phyloP scores from a whole-genome alignment of 2,888 invertebrate species.

The Nomada lathburiana region DNA sequence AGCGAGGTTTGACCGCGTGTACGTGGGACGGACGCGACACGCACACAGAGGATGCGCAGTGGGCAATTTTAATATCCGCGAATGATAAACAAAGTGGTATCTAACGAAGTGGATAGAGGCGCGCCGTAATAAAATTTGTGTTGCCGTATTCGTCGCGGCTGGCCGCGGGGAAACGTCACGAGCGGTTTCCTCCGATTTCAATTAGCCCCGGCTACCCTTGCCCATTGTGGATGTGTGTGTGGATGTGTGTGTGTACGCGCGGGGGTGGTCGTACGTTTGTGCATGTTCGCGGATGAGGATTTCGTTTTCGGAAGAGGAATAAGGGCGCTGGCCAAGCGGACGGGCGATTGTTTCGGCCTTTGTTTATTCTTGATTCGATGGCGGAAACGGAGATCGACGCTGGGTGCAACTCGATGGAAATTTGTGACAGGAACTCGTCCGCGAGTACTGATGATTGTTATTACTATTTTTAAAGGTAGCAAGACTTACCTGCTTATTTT shows the following conservation, averaged over 20 bases:
- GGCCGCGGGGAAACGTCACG: constrained; percentile 71
- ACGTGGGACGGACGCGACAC: background rate
- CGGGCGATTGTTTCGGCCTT: background rate
- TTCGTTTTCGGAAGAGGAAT: constrained; percentile 3
- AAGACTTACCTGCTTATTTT: no score
- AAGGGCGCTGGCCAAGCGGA: background rate
- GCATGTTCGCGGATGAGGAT: background rate
- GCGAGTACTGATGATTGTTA: no score
- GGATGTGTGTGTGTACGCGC: background rate
- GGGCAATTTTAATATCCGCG: constrained; percentile 78
- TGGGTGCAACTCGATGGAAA: background rate
- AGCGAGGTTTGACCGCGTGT: background rate
- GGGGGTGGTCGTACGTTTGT: background rate
- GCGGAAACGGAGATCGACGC: background rate
- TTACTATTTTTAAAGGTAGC: no score
- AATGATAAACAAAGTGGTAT: constrained; percentile 81
- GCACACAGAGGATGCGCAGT: background rate
- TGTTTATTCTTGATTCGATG: constrained; percentile 22
- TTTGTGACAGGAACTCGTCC: background rate
- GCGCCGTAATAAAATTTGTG: constrained; percentile 78
- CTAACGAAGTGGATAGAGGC: constrained; percentile 80
- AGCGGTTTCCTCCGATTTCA: constrained; percentile 78
- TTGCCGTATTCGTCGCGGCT: constrained; percentile 65
- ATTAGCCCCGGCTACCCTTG: constrained; percentile 67
- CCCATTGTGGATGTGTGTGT: background rate